Conservation (phyloP, 2,113 vertebrate species). For the Tinamus guttatus region DNA sequence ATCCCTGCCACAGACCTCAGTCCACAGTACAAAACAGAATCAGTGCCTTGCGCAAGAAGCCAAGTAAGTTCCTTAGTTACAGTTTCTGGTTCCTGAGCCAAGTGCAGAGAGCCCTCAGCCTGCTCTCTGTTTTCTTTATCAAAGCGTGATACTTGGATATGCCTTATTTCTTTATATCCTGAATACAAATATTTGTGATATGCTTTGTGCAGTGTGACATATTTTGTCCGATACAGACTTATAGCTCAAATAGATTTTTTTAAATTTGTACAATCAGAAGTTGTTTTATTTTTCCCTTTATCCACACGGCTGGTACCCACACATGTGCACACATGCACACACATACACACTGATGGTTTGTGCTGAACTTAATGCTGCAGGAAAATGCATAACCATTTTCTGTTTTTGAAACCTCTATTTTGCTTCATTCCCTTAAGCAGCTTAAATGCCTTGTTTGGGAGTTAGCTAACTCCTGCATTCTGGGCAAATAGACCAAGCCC, state of each 20-base stretch:
- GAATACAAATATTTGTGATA: neutral
- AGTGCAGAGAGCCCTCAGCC: neutral
- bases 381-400: neutral
- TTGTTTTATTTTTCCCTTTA: neutral
- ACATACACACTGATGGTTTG: neutral
- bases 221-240: neutral
- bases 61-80: neutral
- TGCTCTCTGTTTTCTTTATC: neutral
- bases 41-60: neutral
- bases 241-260: neutral
- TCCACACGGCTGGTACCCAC: neutral
- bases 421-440: neutral
- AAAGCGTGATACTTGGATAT: neutral
- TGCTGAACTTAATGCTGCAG: neutral
- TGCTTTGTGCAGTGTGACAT: neutral
- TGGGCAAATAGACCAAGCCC: neutral
- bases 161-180: neutral
- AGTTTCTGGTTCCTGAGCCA: neutral
- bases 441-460: neutral
- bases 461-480: neutral
- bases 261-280: neutral
- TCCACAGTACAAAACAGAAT: neutral
- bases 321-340: rapidly evolving
- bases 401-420: neutral
- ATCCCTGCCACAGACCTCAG: neutral